Conservation (phyloP, 2,888 invertebrate species). For the Tachina fera region DNA sequence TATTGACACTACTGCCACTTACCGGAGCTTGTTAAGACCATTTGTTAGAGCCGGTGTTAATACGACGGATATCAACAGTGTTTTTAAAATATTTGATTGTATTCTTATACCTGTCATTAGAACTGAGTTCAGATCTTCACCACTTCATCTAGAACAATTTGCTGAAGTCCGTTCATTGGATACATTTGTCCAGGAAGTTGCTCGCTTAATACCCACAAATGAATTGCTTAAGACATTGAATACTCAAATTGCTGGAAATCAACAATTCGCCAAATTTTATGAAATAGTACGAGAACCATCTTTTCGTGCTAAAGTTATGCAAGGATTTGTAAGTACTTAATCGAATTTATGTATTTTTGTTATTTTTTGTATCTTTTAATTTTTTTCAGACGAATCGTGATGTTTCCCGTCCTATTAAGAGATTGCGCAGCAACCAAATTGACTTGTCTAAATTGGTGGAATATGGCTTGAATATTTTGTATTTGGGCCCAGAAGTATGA, state of each 20-base stretch:
- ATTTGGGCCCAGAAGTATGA: conserved; percentile 26
- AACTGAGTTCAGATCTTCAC: neutral
- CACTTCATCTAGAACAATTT: neutral
- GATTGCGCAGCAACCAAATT: conserved; percentile 34
- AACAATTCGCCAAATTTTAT: conserved; percentile 44
- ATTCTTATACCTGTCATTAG: conserved; percentile 13
- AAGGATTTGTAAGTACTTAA: conserved; percentile 44
- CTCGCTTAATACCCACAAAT: conserved; percentile 14
- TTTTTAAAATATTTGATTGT: conserved; percentile 49
- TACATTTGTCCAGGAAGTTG: conserved; percentile 4
- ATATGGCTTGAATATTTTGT: conserved; percentile 26
- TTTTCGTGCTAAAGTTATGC: neutral
- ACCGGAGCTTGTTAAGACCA: neutral
- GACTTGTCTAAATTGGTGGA: conserved; percentile 32
- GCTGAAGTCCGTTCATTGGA: conserved; percentile 14
- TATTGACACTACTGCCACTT: conserved; percentile 24
- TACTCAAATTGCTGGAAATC: neutral
- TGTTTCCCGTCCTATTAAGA: conserved; percentile 22
- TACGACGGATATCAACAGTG: conserved; percentile 31
- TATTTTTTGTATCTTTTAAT: no score
- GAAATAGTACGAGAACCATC: conserved; percentile 18
- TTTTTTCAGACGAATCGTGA: conserved; percentile 10
- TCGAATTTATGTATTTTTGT: no score
- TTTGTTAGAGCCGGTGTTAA: conserved; percentile 31
- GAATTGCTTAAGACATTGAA: neutral